A percentile compares a stretch with the other conserved stretches of the same genome.
Conservation (phyloP, 2,113 vertebrate genomes). For the Urocitellus parryii region DNA sequence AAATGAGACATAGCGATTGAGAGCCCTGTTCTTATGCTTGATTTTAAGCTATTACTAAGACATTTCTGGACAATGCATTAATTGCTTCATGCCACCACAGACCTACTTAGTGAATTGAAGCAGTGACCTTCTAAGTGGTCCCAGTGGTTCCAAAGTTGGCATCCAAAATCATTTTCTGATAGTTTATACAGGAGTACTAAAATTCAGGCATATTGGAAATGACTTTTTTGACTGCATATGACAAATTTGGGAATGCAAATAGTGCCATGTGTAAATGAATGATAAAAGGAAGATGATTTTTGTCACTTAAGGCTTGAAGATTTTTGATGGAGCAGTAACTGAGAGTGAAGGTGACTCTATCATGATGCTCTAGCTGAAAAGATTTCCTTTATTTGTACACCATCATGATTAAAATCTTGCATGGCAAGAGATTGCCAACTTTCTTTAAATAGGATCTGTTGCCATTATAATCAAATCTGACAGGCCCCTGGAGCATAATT, state of each 20-base stretch:
- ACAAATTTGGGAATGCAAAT: slow-evolving; percentile 7
- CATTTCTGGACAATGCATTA: slow-evolving; percentile 41
- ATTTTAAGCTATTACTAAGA: slow-evolving; percentile 22
- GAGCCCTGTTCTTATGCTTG: not conserved
- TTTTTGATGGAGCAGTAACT: not conserved
- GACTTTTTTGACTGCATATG: not conserved
- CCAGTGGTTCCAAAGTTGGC: not conserved
- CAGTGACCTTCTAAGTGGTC: slow-evolving; percentile 33
- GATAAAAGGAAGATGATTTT: slow-evolving; percentile 4
- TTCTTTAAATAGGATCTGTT: slow-evolving; percentile 33
- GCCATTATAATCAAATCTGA: slow-evolving; percentile 55
- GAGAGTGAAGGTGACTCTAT: slow-evolving; percentile 14
- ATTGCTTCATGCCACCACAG: slow-evolving; percentile 32
- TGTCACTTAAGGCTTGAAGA: not conserved
- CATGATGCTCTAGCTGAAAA: slow-evolving; percentile 3
- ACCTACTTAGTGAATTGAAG: not conserved
- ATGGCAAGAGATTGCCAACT: not conserved
- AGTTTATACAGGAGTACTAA: not conserved
- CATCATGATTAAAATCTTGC: slow-evolving; percentile 43
- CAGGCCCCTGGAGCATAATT: not conserved
- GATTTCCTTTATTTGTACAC: not conserved
- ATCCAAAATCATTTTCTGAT: not conserved
- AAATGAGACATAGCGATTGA: not conserved
- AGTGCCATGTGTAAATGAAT: not conserved
- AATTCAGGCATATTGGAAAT: not conserved